A percentile compares a stretch with the other conserved stretches of the same genome.
Conservation (phyloP, 2,113 vertebrate species). For the human region DNA sequence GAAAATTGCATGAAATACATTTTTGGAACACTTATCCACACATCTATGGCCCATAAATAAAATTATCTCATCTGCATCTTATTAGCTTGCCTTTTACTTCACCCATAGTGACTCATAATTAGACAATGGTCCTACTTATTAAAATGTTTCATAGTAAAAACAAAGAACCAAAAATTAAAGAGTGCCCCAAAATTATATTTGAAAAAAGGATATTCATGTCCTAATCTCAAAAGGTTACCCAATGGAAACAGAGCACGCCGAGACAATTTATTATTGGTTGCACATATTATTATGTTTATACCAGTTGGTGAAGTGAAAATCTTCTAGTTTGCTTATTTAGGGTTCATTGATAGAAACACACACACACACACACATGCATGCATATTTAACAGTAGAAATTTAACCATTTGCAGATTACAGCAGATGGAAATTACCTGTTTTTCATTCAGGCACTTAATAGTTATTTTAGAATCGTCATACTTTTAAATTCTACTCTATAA, state of each 20-base stretch:
- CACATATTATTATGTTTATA: background rate
- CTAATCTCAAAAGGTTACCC: background rate
- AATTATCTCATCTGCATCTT: background rate
- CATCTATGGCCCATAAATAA: background rate
- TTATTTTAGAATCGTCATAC: slow-evolving; percentile 49
- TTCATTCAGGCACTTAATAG: slow-evolving; percentile 39
- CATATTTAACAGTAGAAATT: slow-evolving; percentile 58
- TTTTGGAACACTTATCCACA: background rate
- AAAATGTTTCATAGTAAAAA: slow-evolving; percentile 28
- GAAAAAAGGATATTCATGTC: slow-evolving; percentile 27
- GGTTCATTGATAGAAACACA: background rate
- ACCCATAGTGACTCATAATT: background rate
- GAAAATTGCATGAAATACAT: background rate
- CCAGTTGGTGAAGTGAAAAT: background rate
- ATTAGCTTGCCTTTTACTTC: slow-evolving; percentile 38
- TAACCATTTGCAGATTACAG: background rate
- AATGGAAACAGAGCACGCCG: background rate
- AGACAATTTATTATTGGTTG: background rate
- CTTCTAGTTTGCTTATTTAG: background rate
- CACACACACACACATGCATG: background rate
- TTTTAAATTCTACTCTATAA: slow-evolving; percentile 35
- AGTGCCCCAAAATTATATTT: background rate
- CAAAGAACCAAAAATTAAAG: slow-evolving; percentile 43
- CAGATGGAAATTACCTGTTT: slow-evolving; percentile 19
- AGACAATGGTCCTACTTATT: background rate